Evolutionary conservation across 2,113 vertebrate genomes (phyloP), one percentile per base, ranked within the genome.

Genomic region (Megaleporinus macrocephalus): DNA sequence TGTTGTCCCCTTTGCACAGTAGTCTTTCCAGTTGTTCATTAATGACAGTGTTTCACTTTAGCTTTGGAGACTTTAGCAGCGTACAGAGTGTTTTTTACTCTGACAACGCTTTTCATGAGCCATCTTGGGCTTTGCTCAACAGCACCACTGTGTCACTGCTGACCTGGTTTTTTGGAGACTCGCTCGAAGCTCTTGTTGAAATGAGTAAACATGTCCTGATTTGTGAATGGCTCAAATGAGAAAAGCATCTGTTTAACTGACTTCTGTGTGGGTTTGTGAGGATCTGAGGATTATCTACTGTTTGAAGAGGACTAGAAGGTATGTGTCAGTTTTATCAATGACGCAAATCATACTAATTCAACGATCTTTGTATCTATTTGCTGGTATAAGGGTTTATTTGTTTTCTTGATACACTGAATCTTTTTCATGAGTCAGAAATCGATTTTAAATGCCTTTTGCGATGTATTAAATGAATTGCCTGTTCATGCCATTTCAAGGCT

Each of bases 201-300:
- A 63, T 71, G 72, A 69, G 61, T 59, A n/a, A 53, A 59, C 68
- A 53, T n/a, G 44, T 5, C 10, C 16, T 41, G n/a, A 71, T 68
- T 57, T 79, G 22, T 75, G 26, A n/a, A 24, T 49, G 22, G 53
- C 15, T 51, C 71, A 79, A 69, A n/a, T 18, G 51, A 62, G 33
- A 76, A 33, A 76, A 55, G 27, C 26, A 33, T 47, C 44, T 41
- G n/a, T 53, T 5, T 80, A 55, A 66, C 20, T 13, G 1, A 30
- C 13, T 14, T 62, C 30, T 51, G 24, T 49, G n/a, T 72, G 36
- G 29, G 41, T 72, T 29, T 72, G 33, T 79, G 78, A 51, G 4
- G 49, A 47, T 47, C 12, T 78, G n/a, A 14, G 44, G 29, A 65
- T 33, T 24, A 20, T 24, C 63, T n/a, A 5, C 18, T 57, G 18